phyloP scores from a whole-genome alignment of 2,888 invertebrate species.

The Vandiemenella viatica region DNA sequence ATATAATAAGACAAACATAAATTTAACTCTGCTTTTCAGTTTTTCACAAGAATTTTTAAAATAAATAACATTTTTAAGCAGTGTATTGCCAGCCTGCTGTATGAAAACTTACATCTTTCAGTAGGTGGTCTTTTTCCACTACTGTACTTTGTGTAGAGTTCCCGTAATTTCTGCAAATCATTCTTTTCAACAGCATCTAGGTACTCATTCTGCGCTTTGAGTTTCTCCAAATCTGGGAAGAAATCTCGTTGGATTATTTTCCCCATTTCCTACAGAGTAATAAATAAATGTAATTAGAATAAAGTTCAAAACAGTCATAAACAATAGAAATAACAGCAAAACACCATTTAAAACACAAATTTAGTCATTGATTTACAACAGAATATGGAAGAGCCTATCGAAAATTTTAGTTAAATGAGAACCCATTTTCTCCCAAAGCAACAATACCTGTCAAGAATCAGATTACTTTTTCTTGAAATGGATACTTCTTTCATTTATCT shows the following conservation, averaged over 20 bases:
- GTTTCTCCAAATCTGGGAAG: slow-evolving; percentile 85
- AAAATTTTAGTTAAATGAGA: too few relatives aligned
- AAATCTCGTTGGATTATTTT: slow-evolving; percentile 95
- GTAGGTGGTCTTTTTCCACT: slow-evolving; percentile 43
- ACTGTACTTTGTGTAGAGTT: slow-evolving; percentile 76
- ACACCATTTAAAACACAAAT: slow-evolving; percentile 5
- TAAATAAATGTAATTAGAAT: neutral
- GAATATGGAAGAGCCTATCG: too few relatives aligned
- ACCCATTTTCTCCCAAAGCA: too few relatives aligned
- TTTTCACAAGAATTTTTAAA: neutral
- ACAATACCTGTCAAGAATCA: too few relatives aligned
- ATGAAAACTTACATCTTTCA: slow-evolving; percentile 39
- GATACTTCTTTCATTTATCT: too few relatives aligned
- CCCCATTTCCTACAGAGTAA: slow-evolving; percentile 51
- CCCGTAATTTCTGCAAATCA: slow-evolving; percentile 70
- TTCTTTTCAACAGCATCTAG: slow-evolving; percentile 82
- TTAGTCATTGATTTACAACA: too few relatives aligned
- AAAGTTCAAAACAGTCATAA: slow-evolving; percentile 2
- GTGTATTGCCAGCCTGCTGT: neutral
- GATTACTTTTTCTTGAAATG: too few relatives aligned
- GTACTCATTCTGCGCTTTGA: slow-evolving; percentile 84
- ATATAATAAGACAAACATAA: too few relatives aligned
- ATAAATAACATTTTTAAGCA: neutral
- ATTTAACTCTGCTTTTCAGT: too few relatives aligned
- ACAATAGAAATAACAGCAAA: neutral